Evolutionary conservation across 2,113 vertebrate genomes (phyloP), one percentile per base, ranked within the genome.

Genomic region (Meles meles): DNA sequence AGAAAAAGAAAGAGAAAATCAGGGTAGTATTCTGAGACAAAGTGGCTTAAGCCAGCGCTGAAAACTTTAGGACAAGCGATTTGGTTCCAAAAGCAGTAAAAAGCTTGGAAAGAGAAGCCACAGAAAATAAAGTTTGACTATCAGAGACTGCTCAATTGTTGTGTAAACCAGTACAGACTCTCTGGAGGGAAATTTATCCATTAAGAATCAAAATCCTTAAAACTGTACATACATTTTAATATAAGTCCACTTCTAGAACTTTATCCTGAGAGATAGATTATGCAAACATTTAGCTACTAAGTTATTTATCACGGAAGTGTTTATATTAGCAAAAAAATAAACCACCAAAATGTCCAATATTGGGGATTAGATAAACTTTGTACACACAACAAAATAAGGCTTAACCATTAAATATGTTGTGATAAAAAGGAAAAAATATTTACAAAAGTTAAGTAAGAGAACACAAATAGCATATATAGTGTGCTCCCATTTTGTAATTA

Each of bases 21-120:
- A 13, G 17, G 21, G 21, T 34, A 44, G 25, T 31, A 27, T 84
- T 88, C 42, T 72, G 65, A 94, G 72, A 74, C 27, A 52, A 90
- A 88, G 71, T 14, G 87, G 8, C 49, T 57, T 82, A 44, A 79
- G 13, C 5, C 61, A 67, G 31, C 0, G 7, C 63, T 81, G 88
- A 95, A 76, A 65, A 92, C 55, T 8, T 74, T 0, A 79, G 39
- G 13, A 29, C 29, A 14, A 74, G 57, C 27, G 14, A 93, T 93
- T 81, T 80, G 9, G 3, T 42, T 23, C 39, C 34, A 81, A 74
- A 72, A 90, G 20, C 34, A 49, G 13, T 67, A 80, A 71, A 84
- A 96, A 93, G 21, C 44, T 77, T 76, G 37, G 42, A 94, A 14
- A 91, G 49, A 97, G 34, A 98, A 89, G 7, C 23, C 77, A 82